Evolutionary conservation across 2,888 invertebrate species (phyloP).

Genomic region (Antheraea assamensis): DNA sequence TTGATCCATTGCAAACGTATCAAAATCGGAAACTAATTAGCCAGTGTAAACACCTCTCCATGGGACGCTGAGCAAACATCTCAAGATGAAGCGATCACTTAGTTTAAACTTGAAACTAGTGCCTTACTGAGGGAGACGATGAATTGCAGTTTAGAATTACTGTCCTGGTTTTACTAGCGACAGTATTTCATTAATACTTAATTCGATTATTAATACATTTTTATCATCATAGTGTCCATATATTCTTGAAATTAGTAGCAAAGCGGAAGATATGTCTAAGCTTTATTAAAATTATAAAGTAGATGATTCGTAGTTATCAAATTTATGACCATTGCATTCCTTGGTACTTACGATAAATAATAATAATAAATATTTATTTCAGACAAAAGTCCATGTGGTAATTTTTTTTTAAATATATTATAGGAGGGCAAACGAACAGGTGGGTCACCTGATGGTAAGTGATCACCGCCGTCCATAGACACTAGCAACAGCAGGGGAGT

Average conservation of each 20-base stretch:
- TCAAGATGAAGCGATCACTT: conserved; percentile 38
- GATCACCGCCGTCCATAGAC: too few relatives aligned
- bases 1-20: not conserved
- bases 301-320: not conserved
- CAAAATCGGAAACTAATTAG: conserved; percentile 6
- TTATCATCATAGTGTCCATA: not conserved
- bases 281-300: not conserved
- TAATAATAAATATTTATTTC: too few relatives aligned
- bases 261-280: not conserved
- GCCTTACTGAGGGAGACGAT: not conserved
- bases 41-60: conserved; percentile 9
- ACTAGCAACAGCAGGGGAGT: too few relatives aligned
- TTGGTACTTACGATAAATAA: not conserved
- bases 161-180: not conserved
- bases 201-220: not conserved
- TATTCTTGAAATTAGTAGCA: not conserved
- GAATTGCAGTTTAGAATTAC: not conserved
- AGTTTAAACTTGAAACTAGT: conserved; percentile 10
- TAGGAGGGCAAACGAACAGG: too few relatives aligned
- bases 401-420: too few relatives aligned
- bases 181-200: not conserved
- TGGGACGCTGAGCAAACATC: conserved; percentile 32
- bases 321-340: not conserved
- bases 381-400: too few relatives aligned
- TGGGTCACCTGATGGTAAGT: too few relatives aligned